Conservation (phyloP, 1,140 invertebrate genomes). For the Dinoponera quadriceps region DNA sequence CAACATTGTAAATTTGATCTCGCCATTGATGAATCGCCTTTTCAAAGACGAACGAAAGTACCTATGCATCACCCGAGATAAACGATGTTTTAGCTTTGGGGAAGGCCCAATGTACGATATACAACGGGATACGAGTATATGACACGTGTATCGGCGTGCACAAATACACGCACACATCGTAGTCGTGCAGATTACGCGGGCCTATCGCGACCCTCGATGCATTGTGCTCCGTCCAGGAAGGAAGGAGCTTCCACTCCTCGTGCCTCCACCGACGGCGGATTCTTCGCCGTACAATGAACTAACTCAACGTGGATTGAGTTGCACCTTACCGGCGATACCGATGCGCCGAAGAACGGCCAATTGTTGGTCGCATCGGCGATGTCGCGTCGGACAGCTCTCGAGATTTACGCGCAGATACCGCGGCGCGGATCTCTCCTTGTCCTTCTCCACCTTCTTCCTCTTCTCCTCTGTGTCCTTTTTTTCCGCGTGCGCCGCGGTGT, state of each 20-base stretch:
- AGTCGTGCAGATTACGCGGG: conserved; percentile 41
- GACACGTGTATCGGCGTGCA: background rate
- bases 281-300: conserved; percentile 35
- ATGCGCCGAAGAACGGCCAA: conserved; percentile 71
- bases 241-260: conserved; percentile 43
- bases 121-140: background rate
- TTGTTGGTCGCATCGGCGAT: conserved; percentile 60
- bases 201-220: conserved; percentile 32
- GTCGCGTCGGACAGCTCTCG: conserved; percentile 58
- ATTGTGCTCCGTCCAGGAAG: conserved; percentile 53
- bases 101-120: conserved; percentile 9
- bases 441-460: conserved; percentile 4
- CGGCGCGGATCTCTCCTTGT: conserved; percentile 23
- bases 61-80: conserved; percentile 30
- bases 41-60: background rate
- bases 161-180: background rate
- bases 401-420: conserved; percentile 77
- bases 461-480: background rate
- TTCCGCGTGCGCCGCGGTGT: conserved; percentile 41
- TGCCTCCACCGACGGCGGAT: conserved; percentile 6
- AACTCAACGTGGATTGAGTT: conserved; percentile 53
- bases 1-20: conserved; percentile 10
- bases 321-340: conserved; percentile 66
- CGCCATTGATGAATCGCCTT: conserved; percentile 6
- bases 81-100: conserved; percentile 30